Base-by-base conservation (phyloP, 2,888 invertebrate species). In the Sarcophaga rosellei region DNA sequence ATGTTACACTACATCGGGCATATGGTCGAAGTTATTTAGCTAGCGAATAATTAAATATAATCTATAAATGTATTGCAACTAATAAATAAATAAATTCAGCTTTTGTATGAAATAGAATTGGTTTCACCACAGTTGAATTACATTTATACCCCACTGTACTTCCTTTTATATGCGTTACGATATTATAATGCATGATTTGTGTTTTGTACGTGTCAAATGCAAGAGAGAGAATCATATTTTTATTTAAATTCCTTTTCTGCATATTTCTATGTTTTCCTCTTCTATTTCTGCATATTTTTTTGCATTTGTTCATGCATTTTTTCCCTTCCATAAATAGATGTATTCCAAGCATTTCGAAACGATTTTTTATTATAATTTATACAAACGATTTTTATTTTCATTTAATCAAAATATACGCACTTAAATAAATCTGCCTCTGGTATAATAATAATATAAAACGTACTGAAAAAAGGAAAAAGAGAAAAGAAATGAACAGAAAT, bases 181-280 rank as follows among this genome's bases (percentile, higher is more conserved):
- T 61, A 76, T 75, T 80, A 72, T 80, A 84, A 80, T 79, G 79
- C 79, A 80, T 75, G 75, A 76, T 80, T 84, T 84, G 79, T 80
- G 75, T 63, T 75, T 66, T 75, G 69, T 80, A 84, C 84, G 79
- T 84, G 79, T 84, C 84, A 80, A 75, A 80, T 80, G 75, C 74
- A 78, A 63, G 45, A 72, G 45, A 72, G 65, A 44, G 15, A 59
- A 57, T 74, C 78, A 63, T 69, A 79, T 63, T 73, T 84, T 84
- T 84, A 79, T 75, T 79, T 84, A 62, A 74, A 68, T 79, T 79
- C 62, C 75, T 72, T 12, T 70, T 62, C 74, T 47, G 15, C 35
- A n/a, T 21, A 62, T 81, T 74, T 66, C 23, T 75, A 25, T 44
- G 65, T 47, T 6, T 23, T 61, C n/a, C n/a, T n/a, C n/a, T 78